Evolutionary conservation across 2,888 invertebrate species (phyloP).

Genomic region (Synanthedon formicaeformis): DNA sequence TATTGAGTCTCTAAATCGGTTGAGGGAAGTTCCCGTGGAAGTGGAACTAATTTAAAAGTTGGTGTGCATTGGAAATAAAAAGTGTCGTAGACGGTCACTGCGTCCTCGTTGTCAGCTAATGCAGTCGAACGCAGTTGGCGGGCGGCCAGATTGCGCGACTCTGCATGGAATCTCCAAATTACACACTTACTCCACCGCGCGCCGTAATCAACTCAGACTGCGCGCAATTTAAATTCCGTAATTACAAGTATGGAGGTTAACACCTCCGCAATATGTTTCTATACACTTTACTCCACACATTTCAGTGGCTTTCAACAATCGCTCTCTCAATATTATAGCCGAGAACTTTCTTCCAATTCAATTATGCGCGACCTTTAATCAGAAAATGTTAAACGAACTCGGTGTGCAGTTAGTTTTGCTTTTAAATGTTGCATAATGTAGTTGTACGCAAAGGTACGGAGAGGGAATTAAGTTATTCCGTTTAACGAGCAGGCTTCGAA

Average conservation of each 20-base stretch:
- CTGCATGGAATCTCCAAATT: slow-evolving; percentile 24
- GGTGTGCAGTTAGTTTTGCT: not conserved
- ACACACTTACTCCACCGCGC: slow-evolving; percentile 12
- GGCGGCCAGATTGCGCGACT: slow-evolving; percentile 3
- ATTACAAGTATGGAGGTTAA: not conserved
- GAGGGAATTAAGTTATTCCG: slow-evolving; percentile 2
- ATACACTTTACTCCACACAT: not conserved
- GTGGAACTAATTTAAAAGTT: not conserved
- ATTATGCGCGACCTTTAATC: no score
- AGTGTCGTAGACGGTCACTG: not conserved
- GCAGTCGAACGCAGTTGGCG: slow-evolving; percentile 7
- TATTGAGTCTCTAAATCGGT: no score
- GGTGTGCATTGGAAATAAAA: not conserved
- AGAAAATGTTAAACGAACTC: not conserved
- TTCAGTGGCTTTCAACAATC: not conserved
- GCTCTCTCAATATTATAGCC: no score
- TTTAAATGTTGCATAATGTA: not conserved
- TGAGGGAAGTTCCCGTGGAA: not conserved
- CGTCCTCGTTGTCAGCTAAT: slow-evolving; percentile 3
- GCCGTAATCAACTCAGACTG: slow-evolving; percentile 16
- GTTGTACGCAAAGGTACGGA: not conserved
- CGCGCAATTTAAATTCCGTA: not conserved
- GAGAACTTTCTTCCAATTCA: no score
- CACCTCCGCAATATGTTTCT: not conserved
- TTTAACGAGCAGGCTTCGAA: not conserved